A percentile compares a stretch with the other conserved stretches of the same genome.
phyloP scores from a whole-genome alignment of 2,888 invertebrate genomes.

The Pachliopta kotzebuea region DNA sequence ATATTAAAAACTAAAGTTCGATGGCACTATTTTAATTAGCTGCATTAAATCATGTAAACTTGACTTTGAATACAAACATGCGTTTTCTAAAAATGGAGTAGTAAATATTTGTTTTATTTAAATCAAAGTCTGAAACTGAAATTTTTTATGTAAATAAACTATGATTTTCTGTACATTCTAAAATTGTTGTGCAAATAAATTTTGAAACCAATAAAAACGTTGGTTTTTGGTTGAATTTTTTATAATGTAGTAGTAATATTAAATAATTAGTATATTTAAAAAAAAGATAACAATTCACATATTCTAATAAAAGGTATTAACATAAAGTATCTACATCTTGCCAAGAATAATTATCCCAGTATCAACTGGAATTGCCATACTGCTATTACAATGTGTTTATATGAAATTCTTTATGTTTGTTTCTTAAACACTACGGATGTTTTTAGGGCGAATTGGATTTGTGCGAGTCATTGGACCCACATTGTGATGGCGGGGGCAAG shows the following conservation, averaged over 20 bases:
- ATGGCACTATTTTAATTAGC: too few relatives aligned
- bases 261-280: too few relatives aligned
- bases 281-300: too few relatives aligned
- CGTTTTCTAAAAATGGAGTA: too few relatives aligned
- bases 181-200: background rate
- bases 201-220: background rate
- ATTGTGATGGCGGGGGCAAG: constrained; percentile 85
- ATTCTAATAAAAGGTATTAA: too few relatives aligned
- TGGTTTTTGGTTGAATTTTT: too few relatives aligned
- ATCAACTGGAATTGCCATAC: background rate
- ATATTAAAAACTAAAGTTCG: too few relatives aligned
- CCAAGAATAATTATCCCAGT: background rate
- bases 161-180: background rate
- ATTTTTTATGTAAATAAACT: background rate
- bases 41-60: too few relatives aligned
- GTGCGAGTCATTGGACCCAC: constrained; percentile 83
- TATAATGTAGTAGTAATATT: too few relatives aligned
- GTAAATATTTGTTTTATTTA: too few relatives aligned
- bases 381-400: background rate
- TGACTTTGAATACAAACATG: too few relatives aligned
- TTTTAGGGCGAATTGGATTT: constrained; percentile 88
- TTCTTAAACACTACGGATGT: background rate
- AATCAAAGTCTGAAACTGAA: too few relatives aligned
- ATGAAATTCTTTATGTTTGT: background rate
- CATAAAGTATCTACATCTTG: background rate